Base-by-base conservation (phyloP, 2,888 invertebrate species). In the Eilema depressum region DNA sequence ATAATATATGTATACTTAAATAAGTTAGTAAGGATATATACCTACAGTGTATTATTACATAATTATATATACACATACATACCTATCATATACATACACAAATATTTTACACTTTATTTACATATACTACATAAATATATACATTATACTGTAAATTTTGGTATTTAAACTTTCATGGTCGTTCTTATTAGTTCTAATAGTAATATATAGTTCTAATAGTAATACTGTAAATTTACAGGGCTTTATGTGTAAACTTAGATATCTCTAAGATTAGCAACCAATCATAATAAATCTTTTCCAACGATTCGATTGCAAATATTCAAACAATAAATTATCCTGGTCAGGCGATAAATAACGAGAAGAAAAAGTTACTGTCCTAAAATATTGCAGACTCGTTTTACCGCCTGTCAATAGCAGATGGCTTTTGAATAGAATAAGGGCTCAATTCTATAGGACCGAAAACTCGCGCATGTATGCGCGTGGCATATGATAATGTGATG, bases 331-430 rank as follows among this genome's bases (percentile, higher is more conserved):
- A 78, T 76, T 73, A 75, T 61, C 71, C 60, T 75, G 75, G 74
- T 60, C 79, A 77, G 73, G 72, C 72, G 28, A 83, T 81, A 81
- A 81, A 83, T 80, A 80, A 72, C 26, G 56, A 8, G 57, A 71
- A 41, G 63, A 64, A 70, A 59, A 75, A 75, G 33, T 3, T 33
- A 73, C 74, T 68, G 65, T 71, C 78, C 61, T 75, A 79, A 81
- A 83, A 76, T 83, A 81, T 81, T 75, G 78, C 81, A 80, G 83
- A 71, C 64, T 78, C 71, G 69, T 70, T 67, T 73, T 78, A 61
- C 70, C 74, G 73, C 69, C 78, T 83, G 83, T 81, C 83, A 70
- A 78, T 71, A 66, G 66, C 79, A 83, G 78, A 71, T 71, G 71
- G 59, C 59, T 70, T 63, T 66, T 75, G 71, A 73, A 80, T 71